phyloP scores from a whole-genome alignment of 2,888 invertebrate genomes.

The Campopleginae sp. region DNA sequence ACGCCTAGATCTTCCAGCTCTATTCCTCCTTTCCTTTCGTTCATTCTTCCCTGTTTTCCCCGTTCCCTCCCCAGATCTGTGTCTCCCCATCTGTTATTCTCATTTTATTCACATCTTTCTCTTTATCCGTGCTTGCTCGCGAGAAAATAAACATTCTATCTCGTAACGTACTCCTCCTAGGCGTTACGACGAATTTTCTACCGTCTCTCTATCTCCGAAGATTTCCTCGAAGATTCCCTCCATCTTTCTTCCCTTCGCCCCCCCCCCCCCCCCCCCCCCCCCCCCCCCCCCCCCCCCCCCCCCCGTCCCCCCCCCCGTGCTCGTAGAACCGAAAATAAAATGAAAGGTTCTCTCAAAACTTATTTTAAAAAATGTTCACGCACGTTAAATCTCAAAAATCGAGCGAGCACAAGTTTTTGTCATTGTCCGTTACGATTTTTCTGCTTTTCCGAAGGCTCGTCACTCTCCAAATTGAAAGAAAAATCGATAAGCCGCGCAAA shows the following conservation, averaged over 20 bases:
- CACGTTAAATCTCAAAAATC: background rate
- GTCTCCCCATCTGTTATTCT: slow-evolving; percentile 2
- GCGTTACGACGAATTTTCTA: slow-evolving; percentile 52
- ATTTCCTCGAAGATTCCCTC: slow-evolving; percentile 28
- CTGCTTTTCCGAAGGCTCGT: background rate
- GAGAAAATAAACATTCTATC: slow-evolving; percentile 44
- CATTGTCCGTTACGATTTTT: background rate
- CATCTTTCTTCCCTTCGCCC: background rate
- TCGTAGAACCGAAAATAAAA: background rate
- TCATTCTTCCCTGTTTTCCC: slow-evolving; percentile 12
- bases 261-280: background rate
- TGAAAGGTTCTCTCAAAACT: background rate
- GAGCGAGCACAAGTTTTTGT: background rate
- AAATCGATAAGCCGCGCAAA: slow-evolving; percentile 26
- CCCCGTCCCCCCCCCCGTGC: background rate
- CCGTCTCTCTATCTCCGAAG: slow-evolving; percentile 31
- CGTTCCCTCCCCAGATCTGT: slow-evolving; percentile 2
- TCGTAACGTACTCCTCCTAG: background rate
- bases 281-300: background rate
- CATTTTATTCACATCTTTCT: slow-evolving; percentile 19
- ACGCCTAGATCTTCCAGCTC: slow-evolving; percentile 57
- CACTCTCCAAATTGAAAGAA: background rate
- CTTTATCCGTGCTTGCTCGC: slow-evolving; percentile 18
- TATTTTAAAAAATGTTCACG: background rate
- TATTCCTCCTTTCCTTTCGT: slow-evolving; percentile 10